Evolutionary conservation across 2,888 invertebrate species (phyloP).

Genomic region (Ferdinandea cuprea): DNA sequence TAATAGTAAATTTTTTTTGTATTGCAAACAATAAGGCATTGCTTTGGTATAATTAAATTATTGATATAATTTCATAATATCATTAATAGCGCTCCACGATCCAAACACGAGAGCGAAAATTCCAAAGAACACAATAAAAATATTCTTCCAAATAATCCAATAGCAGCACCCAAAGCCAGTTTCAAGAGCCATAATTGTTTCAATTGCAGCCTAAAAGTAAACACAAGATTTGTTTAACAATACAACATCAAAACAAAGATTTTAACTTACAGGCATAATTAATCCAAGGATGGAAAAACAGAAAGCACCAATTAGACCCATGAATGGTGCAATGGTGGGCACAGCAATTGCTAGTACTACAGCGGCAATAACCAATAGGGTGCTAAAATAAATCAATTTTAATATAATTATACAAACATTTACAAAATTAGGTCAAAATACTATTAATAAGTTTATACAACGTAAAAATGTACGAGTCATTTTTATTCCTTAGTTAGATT

Average conservation of each 20-base stretch:
- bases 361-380: slow-evolving; percentile 87
- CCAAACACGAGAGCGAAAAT: slow-evolving; percentile 92
- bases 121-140: slow-evolving; percentile 90
- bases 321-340: slow-evolving; percentile 94
- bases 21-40: slow-evolving; percentile 45
- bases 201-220: slow-evolving; percentile 86
- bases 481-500: no score
- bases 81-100: slow-evolving; percentile 86
- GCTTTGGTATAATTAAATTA: slow-evolving; percentile 26
- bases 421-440: no score
- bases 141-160: slow-evolving; percentile 91
- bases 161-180: slow-evolving; percentile 89
- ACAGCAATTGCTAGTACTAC: slow-evolving; percentile 92
- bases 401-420: background rate
- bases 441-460: no score
- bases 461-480: no score
- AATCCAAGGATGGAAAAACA: slow-evolving; percentile 96
- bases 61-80: slow-evolving; percentile 84
- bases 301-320: slow-evolving; percentile 95
- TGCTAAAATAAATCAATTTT: slow-evolving; percentile 79
- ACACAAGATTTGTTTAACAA: background rate
- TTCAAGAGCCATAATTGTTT: slow-evolving; percentile 93
- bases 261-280: slow-evolving; percentile 88
- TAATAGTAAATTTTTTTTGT: slow-evolving; percentile 53
- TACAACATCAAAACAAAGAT: background rate